These are phyloP conservation scores for Taxidea taxus DNA, from an alignment of 2,113 vertebrate species.

Conservation along the genomic window DNA sequence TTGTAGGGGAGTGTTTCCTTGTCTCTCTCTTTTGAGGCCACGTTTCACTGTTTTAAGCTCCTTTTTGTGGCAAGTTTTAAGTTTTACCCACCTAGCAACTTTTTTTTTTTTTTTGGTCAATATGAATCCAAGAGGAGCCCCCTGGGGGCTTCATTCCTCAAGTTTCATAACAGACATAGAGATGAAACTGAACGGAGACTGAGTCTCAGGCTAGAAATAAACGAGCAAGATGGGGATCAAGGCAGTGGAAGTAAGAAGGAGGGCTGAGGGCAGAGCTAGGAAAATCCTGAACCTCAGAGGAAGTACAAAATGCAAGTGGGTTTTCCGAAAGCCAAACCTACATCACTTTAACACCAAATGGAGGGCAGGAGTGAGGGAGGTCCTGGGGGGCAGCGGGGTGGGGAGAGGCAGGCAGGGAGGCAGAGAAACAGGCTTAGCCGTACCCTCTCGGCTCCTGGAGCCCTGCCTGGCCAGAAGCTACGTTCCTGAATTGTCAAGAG, in stretches of 20 bases:
- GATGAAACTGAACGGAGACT: not conserved
- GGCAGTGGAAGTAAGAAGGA: not conserved
- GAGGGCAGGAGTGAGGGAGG: not conserved
- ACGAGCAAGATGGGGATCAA: too few relatives aligned
- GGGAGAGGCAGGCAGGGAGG: not conserved
- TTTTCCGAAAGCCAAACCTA: not conserved
- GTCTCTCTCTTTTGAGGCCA: not conserved
- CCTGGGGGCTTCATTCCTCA: not conserved
- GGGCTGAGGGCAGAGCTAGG: not conserved
- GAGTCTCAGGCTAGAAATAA: not conserved
- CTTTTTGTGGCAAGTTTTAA: not conserved
- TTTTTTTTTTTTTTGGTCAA: not conserved
- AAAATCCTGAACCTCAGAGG: not conserved
- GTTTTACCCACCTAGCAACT: not conserved
- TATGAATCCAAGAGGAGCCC: not conserved
- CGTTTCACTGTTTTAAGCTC: not conserved
- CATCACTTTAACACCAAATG: not conserved
- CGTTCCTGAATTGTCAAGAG: not conserved
- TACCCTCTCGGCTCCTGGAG: accelerated
- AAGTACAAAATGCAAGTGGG: not conserved
- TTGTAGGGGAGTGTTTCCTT: not conserved
- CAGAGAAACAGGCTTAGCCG: not conserved
- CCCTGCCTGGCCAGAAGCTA: not conserved
- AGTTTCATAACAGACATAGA: not conserved
- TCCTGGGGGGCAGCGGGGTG: not conserved